Percentiles rank a stretch among this genome's conserved stretches.
phyloP scores from a whole-genome alignment of 2,113 vertebrate genomes.

The Capreolus pygargus region DNA sequence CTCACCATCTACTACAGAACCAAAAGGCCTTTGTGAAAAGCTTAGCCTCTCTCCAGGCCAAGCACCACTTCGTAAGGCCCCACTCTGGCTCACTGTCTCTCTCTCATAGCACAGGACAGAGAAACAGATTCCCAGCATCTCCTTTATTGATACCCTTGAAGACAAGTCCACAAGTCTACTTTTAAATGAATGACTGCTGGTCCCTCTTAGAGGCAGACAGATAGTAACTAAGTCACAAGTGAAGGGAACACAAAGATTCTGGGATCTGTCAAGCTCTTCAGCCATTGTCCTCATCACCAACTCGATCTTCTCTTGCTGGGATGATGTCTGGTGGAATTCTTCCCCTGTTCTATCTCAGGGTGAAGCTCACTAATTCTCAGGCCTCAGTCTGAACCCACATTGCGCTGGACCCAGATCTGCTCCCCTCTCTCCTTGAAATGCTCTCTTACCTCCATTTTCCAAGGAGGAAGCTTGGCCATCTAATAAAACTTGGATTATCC shows the following conservation, averaged over 20 bases:
- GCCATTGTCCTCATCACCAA: rapidly evolving
- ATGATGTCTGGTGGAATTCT: not conserved
- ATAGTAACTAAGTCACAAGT: not conserved
- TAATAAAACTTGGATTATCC: not conserved
- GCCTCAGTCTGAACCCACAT: not conserved
- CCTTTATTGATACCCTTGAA: not conserved
- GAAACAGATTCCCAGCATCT: not conserved
- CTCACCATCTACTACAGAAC: not conserved
- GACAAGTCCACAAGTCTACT: not conserved
- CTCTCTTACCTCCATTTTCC: not conserved
- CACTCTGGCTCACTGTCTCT: not conserved
- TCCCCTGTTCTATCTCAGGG: not conserved
- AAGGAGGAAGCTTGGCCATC: not conserved
- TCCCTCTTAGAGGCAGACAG: not conserved
- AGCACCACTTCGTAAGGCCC: not conserved
- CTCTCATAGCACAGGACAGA: not conserved
- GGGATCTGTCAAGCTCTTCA: not conserved
- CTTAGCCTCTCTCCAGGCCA: not conserved
- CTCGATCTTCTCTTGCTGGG: not conserved
- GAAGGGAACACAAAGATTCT: not conserved
- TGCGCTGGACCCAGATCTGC: no score
- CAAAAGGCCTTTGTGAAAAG: not conserved
- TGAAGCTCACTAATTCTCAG: not conserved
- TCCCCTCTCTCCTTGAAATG: not conserved
- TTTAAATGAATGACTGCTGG: not conserved